phyloP scores from a whole-genome alignment of 1,140 invertebrate genomes.

The Diorhabda carinulata region DNA sequence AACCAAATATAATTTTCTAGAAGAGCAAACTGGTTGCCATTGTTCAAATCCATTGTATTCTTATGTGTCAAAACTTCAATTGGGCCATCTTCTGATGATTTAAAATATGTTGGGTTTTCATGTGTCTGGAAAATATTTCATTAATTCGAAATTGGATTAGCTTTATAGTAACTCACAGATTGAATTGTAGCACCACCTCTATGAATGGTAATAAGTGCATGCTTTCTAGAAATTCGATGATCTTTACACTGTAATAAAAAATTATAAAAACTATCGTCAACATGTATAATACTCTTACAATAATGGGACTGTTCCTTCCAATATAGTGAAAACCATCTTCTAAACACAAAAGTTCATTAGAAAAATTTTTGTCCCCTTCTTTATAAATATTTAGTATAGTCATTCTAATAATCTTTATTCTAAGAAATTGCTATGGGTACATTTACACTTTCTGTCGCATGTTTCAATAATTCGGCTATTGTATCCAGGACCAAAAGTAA shows the following conservation, averaged over 20 bases:
- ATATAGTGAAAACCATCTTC: conserved; percentile 1
- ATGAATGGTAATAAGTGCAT: conserved; percentile 8
- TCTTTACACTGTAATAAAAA: conserved; percentile 13
- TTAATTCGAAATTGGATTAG: not conserved
- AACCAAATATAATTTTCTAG: conserved; percentile 2
- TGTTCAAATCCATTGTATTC: not conserved
- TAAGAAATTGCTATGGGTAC: not conserved
- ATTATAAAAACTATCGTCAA: not conserved
- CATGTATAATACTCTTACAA: conserved; percentile 4
- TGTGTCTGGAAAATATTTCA: not conserved
- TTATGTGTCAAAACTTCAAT: not conserved
- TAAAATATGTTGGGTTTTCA: conserved; percentile 11
- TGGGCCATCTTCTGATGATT: not conserved
- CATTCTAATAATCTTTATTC: not conserved
- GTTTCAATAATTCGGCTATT: no score
- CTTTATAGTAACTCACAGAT: conserved; percentile 7
- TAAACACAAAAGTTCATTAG: not conserved
- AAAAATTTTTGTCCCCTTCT: not conserved
- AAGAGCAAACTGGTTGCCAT: conserved; percentile 5
- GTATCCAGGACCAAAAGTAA: no score
- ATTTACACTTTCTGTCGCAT: no score
- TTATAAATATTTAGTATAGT: conserved; percentile 7
- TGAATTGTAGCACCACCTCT: conserved; percentile 3
- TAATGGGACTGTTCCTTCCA: conserved; percentile 1
- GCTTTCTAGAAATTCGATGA: conserved; percentile 8